Percentiles rank a stretch among this genome's conserved stretches.
These are phyloP conservation scores for Pelagia noctiluca DNA, from an alignment of 30 jellyfish, hydroid and myxozoan species.

Conservation along the genomic window DNA sequence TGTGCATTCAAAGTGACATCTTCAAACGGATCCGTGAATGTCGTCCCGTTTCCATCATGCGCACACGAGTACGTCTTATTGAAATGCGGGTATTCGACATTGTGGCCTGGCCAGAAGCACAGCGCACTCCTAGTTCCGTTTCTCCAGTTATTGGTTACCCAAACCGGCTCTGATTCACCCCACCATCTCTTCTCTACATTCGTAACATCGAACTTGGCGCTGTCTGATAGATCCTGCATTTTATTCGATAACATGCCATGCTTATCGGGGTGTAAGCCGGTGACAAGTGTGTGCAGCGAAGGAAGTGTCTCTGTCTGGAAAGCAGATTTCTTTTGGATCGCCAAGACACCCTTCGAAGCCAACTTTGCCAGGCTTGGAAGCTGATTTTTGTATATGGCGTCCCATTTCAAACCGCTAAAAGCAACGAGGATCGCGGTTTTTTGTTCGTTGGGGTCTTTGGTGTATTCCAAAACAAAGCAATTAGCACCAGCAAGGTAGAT, in stretches of 20 bases:
- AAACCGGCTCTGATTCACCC: slow-evolving; percentile 90
- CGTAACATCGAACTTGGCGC: slow-evolving; percentile 71
- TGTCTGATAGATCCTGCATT: slow-evolving; percentile 66
- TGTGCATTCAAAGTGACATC: slow-evolving; percentile 67
- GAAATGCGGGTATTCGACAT: slow-evolving; percentile 36
- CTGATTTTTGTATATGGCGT: slow-evolving; percentile 12
- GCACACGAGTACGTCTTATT: slow-evolving; percentile 50
- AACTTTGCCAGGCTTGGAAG: slow-evolving; percentile 72
- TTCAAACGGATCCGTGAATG: slow-evolving; percentile 78
- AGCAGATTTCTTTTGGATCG: slow-evolving; percentile 62
- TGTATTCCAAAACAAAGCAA: slow-evolving; percentile 49
- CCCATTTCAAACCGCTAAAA: slow-evolving; percentile 93
- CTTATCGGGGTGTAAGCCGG: slow-evolving; percentile 88
- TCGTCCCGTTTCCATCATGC: slow-evolving; percentile 45
- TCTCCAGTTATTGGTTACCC: slow-evolving; percentile 82
- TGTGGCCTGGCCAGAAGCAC: slow-evolving; percentile 98
- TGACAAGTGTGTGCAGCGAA: slow-evolving; percentile 82
- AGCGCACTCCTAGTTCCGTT: slow-evolving; percentile 81
- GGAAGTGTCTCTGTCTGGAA: slow-evolving; percentile 95
- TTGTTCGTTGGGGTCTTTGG: slow-evolving; percentile 75
- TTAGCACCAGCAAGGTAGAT: background rate
- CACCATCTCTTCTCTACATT: slow-evolving; percentile 83
- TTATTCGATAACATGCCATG: slow-evolving; percentile 95
- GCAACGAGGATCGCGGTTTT: slow-evolving; percentile 80
- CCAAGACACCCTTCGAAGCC: slow-evolving; percentile 79